A percentile compares a stretch with the other conserved stretches of the same genome.
These are phyloP conservation scores for Amphibalanus amphitrite DNA, from an alignment of 1,140 invertebrate species.

Conservation along the genomic window DNA sequence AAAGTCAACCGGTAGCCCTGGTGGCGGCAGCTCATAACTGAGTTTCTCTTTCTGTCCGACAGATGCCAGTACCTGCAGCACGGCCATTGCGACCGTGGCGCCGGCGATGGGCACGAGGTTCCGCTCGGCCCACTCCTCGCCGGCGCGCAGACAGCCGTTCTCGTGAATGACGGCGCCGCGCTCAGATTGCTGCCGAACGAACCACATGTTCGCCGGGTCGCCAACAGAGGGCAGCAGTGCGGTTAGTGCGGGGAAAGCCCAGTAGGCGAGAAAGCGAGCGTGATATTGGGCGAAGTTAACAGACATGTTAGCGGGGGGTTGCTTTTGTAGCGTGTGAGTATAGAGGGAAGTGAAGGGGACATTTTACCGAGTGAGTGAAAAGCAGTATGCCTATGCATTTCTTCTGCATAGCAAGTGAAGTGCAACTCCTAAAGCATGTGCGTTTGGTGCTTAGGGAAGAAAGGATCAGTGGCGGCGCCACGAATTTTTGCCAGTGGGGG, in stretches of 20 bases:
- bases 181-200: constrained; percentile 35
- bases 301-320: neutral
- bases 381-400: too few relatives aligned
- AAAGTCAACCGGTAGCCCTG: too few relatives aligned
- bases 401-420: too few relatives aligned
- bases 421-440: too few relatives aligned
- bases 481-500: too few relatives aligned
- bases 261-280: neutral
- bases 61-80: constrained; percentile 50
- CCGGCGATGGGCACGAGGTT: constrained; percentile 75
- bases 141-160: constrained; percentile 75
- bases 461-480: too few relatives aligned
- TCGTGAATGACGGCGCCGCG: constrained; percentile 65
- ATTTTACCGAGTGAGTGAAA: neutral
- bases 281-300: neutral
- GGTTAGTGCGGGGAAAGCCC: neutral
- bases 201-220: neutral
- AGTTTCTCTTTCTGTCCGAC: too few relatives aligned
- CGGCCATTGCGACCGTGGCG: constrained; percentile 56
- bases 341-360: neutral
- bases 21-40: too few relatives aligned
- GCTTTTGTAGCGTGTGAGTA: too few relatives aligned
- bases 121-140: constrained; percentile 83
- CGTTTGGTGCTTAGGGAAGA: too few relatives aligned
- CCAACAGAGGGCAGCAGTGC: neutral